A percentile compares a stretch with the other conserved stretches of the same genome.
Evolutionary conservation across 2,113 vertebrate genomes (phyloP).

Genomic region (Sus scrofa): DNA sequence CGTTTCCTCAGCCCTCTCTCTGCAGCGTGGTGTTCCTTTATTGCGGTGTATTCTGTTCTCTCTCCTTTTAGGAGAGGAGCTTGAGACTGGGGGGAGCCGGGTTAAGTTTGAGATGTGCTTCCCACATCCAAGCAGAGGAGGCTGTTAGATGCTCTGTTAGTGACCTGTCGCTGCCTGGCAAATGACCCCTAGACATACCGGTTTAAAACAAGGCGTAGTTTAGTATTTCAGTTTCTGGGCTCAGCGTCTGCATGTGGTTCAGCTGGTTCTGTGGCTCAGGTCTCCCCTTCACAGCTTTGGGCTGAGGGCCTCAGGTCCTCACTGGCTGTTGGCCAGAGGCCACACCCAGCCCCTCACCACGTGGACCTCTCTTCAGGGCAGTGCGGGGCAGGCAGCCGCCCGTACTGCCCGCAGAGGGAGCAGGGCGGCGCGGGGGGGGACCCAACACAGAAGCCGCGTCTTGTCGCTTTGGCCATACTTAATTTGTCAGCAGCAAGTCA

Average conservation of each 20-base stretch:
- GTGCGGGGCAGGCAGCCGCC: fast-evolving
- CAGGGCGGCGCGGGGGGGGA: too few species aligned
- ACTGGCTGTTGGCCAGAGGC: background rate
- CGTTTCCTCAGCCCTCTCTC: fast-evolving
- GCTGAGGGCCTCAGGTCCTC: background rate
- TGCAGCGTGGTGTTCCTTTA: background rate
- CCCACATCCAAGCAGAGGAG: background rate
- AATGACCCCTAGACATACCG: background rate
- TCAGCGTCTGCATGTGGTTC: background rate
- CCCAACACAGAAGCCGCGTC: background rate
- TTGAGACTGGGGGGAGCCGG: background rate
- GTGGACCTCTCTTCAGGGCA: background rate
- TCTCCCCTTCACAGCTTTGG: background rate
- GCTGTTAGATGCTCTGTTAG: background rate
- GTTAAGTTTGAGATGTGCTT: background rate
- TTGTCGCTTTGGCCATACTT: background rate
- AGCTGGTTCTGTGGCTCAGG: background rate
- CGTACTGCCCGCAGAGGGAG: too few species aligned
- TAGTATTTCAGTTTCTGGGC: background rate
- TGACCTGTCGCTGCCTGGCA: background rate
- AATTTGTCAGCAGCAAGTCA: background rate
- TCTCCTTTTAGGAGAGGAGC: background rate
- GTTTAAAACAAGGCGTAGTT: background rate
- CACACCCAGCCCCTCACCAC: background rate
- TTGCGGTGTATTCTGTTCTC: background rate